A percentile compares a stretch with the other conserved stretches of the same genome.
Evolutionary conservation across 2,888 invertebrate genomes (phyloP).

Genomic region (Ornithoptera priamus): DNA sequence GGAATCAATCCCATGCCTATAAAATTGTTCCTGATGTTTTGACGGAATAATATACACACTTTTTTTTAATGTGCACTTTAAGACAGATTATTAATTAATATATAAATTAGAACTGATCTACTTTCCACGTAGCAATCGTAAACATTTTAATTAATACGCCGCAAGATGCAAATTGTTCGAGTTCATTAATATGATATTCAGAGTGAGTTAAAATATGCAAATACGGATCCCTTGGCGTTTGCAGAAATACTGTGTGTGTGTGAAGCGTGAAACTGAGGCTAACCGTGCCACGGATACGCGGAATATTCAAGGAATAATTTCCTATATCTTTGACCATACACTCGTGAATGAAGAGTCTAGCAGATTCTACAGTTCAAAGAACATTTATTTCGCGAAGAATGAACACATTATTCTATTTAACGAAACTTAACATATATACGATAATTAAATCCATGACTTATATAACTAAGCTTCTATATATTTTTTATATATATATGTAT

Average conservation of each 20-base stretch:
- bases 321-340: neutral
- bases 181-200: constrained; percentile 23
- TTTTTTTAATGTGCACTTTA: too few species aligned
- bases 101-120: neutral
- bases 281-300: neutral
- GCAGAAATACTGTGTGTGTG: constrained; percentile 10
- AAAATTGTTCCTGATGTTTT: too few species aligned
- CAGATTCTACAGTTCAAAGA: too few species aligned
- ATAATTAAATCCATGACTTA: too few species aligned
- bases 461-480: too few species aligned
- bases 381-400: too few species aligned
- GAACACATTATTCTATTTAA: too few species aligned
- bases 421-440: too few species aligned
- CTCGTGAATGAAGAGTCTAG: neutral
- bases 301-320: neutral
- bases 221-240: constrained; percentile 14
- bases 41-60: too few species aligned
- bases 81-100: neutral
- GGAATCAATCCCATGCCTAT: too few species aligned
- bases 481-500: too few species aligned
- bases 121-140: constrained; percentile 2
- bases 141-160: constrained; percentile 13
- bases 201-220: constrained; percentile 28
- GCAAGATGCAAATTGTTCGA: constrained; percentile 21
- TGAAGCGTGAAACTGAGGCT: constrained; percentile 1